phyloP scores from a whole-genome alignment of 2,888 invertebrate genomes.

The Hypomecis atomaria region DNA sequence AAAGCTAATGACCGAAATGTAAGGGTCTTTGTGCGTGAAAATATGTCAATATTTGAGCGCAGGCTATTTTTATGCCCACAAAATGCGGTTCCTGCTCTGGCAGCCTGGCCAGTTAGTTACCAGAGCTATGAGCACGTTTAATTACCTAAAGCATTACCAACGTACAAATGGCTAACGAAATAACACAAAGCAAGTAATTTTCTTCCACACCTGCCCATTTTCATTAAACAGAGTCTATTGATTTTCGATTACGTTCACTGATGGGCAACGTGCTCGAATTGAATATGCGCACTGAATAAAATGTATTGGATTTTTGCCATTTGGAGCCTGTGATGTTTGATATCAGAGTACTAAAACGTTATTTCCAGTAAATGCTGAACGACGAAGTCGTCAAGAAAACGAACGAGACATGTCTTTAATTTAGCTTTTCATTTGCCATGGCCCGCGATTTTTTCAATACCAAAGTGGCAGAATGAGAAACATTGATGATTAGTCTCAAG shows the following conservation, averaged over 20 bases:
- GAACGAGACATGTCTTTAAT: constrained; percentile 25
- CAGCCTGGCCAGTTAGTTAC: constrained; percentile 1
- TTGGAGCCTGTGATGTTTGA: constrained; percentile 23
- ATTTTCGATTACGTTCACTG: constrained; percentile 55
- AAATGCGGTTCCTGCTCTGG: constrained; percentile 1
- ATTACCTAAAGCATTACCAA: constrained; percentile 32
- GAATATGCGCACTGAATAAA: constrained; percentile 38
- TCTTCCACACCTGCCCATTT: constrained; percentile 47
- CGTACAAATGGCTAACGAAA: constrained; percentile 33
- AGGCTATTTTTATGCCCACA: neutral
- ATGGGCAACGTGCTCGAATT: constrained; percentile 38
- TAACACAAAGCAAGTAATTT: constrained; percentile 40
- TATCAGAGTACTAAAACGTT: constrained; percentile 24
- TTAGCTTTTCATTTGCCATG: constrained; percentile 14
- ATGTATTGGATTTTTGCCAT: constrained; percentile 27
- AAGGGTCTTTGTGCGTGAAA: neutral
- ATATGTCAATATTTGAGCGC: neutral
- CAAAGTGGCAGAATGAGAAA: constrained; percentile 6
- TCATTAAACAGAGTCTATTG: constrained; percentile 52
- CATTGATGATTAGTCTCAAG: constrained; percentile 27
- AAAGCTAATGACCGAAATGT: neutral
- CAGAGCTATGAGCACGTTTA: constrained; percentile 26
- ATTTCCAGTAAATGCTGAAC: constrained; percentile 27
- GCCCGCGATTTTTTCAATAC: neutral
- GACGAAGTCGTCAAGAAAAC: constrained; percentile 26